Conservation (phyloP, 2,888 invertebrate species). For the Clivina fossor region DNA sequence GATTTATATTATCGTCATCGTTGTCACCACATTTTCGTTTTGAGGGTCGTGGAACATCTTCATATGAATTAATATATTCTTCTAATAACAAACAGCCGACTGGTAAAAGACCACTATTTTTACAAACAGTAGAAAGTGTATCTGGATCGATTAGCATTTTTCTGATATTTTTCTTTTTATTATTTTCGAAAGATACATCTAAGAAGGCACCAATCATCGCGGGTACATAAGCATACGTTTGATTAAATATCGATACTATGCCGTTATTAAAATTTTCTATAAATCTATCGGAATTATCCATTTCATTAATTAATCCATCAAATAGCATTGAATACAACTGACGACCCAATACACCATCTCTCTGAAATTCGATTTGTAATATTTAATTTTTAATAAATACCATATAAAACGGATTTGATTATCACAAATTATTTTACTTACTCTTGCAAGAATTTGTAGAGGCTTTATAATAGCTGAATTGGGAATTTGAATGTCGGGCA, state of each 20-base stretch:
- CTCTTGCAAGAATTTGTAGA: slow-evolving; percentile 63
- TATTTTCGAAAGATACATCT: slow-evolving; percentile 55
- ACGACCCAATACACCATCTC: slow-evolving; percentile 57
- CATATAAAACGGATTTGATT: neutral
- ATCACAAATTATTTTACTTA: slow-evolving; percentile 45
- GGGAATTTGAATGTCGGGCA: slow-evolving; percentile 71
- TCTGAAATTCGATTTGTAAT: slow-evolving; percentile 42
- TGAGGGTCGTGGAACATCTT: slow-evolving; percentile 39
- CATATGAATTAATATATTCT: slow-evolving; percentile 54
- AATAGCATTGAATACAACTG: slow-evolving; percentile 57
- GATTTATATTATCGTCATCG: slow-evolving; percentile 41
- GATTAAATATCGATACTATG: slow-evolving; percentile 53
- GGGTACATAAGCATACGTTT: slow-evolving; percentile 51
- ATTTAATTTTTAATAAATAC: slow-evolving; percentile 24
- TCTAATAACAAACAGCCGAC: slow-evolving; percentile 61
- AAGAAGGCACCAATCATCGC: slow-evolving; percentile 55
- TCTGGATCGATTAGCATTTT: slow-evolving; percentile 51
- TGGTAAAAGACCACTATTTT: slow-evolving; percentile 53
- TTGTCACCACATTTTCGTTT: slow-evolving; percentile 47
- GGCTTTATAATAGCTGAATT: slow-evolving; percentile 63
- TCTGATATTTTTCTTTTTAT: slow-evolving; percentile 46
- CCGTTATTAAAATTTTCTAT: slow-evolving; percentile 45
- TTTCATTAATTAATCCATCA: slow-evolving; percentile 49
- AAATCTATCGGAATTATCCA: slow-evolving; percentile 43
- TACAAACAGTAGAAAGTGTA: slow-evolving; percentile 52